phyloP scores from a whole-genome alignment of 23 tunicate genomes.

The Trididemnum clinides region DNA sequence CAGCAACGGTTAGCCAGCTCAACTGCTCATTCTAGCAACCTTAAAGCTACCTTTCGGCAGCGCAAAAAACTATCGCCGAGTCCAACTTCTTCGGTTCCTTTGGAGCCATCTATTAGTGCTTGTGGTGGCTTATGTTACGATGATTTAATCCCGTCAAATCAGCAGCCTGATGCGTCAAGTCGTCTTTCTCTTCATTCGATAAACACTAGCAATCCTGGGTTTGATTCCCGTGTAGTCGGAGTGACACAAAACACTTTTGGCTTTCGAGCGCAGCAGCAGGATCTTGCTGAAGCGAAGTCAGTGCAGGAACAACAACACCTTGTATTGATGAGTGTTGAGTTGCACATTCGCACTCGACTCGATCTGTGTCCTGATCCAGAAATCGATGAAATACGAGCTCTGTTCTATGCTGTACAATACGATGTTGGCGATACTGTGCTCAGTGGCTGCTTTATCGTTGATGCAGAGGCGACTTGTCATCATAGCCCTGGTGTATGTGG shows the following conservation, averaged over 20 bases:
- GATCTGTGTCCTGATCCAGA: slow-evolving; percentile 86
- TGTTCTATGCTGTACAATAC: slow-evolving; percentile 69
- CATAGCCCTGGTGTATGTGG: slow-evolving; percentile 17
- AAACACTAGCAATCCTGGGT: background rate
- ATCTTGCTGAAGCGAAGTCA: slow-evolving; percentile 45
- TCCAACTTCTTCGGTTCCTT: no score
- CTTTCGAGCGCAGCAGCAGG: slow-evolving; percentile 36
- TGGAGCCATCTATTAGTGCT: no score
- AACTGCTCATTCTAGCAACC: no score
- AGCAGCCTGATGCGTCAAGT: no score
- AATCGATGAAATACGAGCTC: slow-evolving; percentile 68
- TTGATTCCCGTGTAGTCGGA: slow-evolving; percentile 13
- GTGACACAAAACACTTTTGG: slow-evolving; percentile 32
- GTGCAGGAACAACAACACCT: slow-evolving; percentile 74
- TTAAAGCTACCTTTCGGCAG: no score
- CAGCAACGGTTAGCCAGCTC: no score
- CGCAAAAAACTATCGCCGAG: no score
- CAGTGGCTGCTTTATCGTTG: slow-evolving; percentile 56
- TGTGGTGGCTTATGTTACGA: no score
- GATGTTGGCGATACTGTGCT: slow-evolving; percentile 16
- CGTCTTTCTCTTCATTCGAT: background rate
- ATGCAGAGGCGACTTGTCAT: background rate
- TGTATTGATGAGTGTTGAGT: slow-evolving; percentile 64
- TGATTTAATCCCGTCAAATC: no score
- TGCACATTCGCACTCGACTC: slow-evolving; percentile 60